These are phyloP conservation scores for Drosophila stalkeri DNA, from an alignment of 2,888 invertebrate species.

Conservation along the genomic window DNA sequence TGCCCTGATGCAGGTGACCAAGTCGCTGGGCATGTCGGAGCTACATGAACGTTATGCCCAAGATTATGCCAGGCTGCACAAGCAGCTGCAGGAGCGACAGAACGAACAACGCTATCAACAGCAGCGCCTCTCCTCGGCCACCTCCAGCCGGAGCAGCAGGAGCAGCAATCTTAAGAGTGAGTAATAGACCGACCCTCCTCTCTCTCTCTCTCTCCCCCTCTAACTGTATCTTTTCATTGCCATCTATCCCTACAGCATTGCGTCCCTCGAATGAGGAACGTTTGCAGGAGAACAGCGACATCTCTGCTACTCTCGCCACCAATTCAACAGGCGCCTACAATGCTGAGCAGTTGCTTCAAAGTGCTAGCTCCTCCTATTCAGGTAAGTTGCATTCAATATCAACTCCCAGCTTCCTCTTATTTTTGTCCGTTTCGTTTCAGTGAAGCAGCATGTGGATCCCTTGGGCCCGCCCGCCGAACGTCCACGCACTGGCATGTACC, in stretches of 20 bases:
- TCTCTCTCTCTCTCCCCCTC: not conserved
- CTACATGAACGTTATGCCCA: conserved; percentile 91
- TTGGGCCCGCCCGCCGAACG: conserved; percentile 84
- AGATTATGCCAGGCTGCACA: conserved; percentile 91
- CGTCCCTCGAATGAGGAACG: conserved; percentile 71
- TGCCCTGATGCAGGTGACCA: conserved; percentile 85
- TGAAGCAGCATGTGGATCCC: conserved; percentile 83
- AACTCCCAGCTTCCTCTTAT: too few species aligned
- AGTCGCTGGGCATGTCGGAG: conserved; percentile 93
- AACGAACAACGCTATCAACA: conserved; percentile 81
- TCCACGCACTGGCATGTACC: conserved; percentile 84
- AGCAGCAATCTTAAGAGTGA: conserved; percentile 69
- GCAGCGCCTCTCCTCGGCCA: conserved; percentile 77
- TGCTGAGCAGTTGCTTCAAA: conserved; percentile 61
- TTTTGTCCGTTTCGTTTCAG: conserved; percentile 13
- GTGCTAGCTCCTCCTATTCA: conserved; percentile 38
- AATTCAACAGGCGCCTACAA: conserved; percentile 52
- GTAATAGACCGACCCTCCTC: not conserved
- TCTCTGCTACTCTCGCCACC: conserved; percentile 37
- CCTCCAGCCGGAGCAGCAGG: conserved; percentile 66
- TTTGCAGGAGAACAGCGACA: conserved; percentile 52
- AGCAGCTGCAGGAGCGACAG: conserved; percentile 79
- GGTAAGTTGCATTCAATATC: conserved; percentile 23
- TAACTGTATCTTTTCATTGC: too few species aligned
- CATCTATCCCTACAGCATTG: conserved; percentile 38